phyloP scores from a whole-genome alignment of 2,113 vertebrate genomes.

The Boleophthalmus pectinirostris region DNA sequence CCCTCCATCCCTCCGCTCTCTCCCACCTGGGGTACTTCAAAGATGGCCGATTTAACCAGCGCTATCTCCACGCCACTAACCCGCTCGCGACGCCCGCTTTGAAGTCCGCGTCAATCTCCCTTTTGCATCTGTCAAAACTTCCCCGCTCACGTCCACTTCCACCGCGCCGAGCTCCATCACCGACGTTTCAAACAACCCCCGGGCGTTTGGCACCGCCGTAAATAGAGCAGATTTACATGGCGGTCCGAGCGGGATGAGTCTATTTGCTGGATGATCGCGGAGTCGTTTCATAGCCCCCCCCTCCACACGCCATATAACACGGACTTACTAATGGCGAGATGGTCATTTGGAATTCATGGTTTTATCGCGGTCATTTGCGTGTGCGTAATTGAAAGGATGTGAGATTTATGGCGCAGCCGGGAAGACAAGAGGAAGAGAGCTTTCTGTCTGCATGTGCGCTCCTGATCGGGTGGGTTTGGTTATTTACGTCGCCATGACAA shows the following conservation, averaged over 20 bases:
- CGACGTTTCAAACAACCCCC: slow-evolving; percentile 53
- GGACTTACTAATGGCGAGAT: slow-evolving; percentile 47
- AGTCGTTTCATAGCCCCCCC: slow-evolving; percentile 42
- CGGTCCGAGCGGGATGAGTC: slow-evolving; percentile 48
- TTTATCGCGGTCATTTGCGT: slow-evolving; percentile 67
- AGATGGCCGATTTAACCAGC: slow-evolving; percentile 58
- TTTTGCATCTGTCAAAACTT: slow-evolving; percentile 61
- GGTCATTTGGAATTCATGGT: slow-evolving; percentile 51
- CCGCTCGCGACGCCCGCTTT: slow-evolving; percentile 50
- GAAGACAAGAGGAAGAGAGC: slow-evolving; percentile 23
- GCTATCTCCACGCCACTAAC: slow-evolving; percentile 56
- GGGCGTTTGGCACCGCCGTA: slow-evolving; percentile 55
- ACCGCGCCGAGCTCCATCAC: slow-evolving; percentile 40
- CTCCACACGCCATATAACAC: slow-evolving; percentile 30
- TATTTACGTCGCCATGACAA: slow-evolving; percentile 65
- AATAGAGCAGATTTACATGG: slow-evolving; percentile 41
- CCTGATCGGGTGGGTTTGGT: slow-evolving; percentile 56
- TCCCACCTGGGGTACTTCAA: slow-evolving; percentile 53
- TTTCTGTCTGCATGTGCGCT: slow-evolving; percentile 20
- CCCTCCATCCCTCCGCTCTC: not conserved
- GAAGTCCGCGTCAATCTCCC: slow-evolving; percentile 67
- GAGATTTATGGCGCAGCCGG: slow-evolving; percentile 41
- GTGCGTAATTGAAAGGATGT: slow-evolving; percentile 66
- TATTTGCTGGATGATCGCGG: slow-evolving; percentile 56
- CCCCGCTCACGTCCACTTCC: slow-evolving; percentile 56